Evolutionary conservation across 2,113 vertebrate genomes (phyloP).

Genomic region (human): DNA sequence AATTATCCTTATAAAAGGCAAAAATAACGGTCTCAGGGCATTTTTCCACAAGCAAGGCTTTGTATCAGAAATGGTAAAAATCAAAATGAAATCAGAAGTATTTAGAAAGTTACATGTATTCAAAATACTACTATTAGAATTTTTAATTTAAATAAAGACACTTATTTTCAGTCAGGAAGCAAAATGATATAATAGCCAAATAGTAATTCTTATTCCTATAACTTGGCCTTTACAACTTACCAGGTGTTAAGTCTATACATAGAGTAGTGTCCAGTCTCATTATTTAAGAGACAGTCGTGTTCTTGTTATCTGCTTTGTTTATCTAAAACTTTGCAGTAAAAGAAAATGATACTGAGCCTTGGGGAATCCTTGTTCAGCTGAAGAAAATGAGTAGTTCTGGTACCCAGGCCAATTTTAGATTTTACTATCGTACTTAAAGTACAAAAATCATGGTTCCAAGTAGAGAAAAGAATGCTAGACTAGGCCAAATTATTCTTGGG

Average conservation of each 20-base stretch:
- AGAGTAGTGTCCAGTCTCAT: neutral
- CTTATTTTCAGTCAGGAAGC: neutral
- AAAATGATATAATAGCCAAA: neutral
- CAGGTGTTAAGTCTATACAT: neutral
- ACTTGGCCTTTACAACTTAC: neutral
- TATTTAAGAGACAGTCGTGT: neutral
- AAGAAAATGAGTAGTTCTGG: neutral
- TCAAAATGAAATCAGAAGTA: constrained; percentile 31
- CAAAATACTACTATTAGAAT: neutral
- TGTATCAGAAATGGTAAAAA: constrained; percentile 27
- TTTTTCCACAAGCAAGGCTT: constrained; percentile 1
- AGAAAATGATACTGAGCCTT: neutral
- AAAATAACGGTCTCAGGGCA: constrained; percentile 32
- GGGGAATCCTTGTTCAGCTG: neutral
- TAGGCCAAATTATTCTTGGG: neutral
- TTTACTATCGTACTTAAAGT: neutral
- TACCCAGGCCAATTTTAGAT: neutral
- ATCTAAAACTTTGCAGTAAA: constrained; percentile 26
- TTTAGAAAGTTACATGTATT: neutral
- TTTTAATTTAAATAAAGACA: neutral
- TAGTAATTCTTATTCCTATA: neutral
- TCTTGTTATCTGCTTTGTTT: neutral
- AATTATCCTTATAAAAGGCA: constrained; percentile 39
- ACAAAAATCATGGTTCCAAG: neutral
- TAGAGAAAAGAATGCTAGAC: neutral